These are phyloP conservation scores for Ormyrus thymus DNA, from an alignment of 2,888 invertebrate species.

Conservation along the genomic window DNA sequence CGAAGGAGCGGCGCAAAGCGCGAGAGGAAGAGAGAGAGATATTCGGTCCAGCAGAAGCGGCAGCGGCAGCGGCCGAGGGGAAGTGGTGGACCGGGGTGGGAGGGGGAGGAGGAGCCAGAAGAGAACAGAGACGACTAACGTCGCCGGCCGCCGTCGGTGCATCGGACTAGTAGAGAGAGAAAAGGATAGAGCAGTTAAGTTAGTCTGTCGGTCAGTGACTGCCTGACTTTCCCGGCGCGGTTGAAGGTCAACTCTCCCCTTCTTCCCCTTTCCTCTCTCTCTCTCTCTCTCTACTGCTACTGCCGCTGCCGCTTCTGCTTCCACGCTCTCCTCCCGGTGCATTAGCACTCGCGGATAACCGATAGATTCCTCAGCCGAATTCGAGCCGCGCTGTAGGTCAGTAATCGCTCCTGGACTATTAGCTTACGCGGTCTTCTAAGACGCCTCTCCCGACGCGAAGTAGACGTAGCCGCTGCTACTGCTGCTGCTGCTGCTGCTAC, in stretches of 20 bases:
- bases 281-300: background rate
- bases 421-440: no score
- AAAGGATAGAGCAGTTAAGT: conserved; percentile 68
- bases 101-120: conserved; percentile 14
- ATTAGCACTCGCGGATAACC: no score
- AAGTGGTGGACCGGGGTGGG: conserved; percentile 23
- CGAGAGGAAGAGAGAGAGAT: conserved; percentile 15
- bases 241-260: conserved; percentile 74
- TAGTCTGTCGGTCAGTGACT: conserved; percentile 75
- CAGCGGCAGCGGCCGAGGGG: conserved; percentile 24
- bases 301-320: background rate
- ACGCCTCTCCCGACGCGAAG: no score
- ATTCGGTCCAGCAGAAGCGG: conserved; percentile 24
- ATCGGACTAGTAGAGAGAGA: conserved; percentile 53
- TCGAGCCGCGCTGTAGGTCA: no score
- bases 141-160: conserved; percentile 36
- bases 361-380: no score
- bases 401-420: no score
- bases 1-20: background rate
- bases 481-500: conserved; percentile 18
- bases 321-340: no score
- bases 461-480: conserved; percentile 1
- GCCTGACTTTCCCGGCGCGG: conserved; percentile 74
- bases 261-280: conserved; percentile 58
- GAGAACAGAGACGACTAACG: conserved; percentile 20